These are phyloP conservation scores for Sinella curviseta DNA, from an alignment of 1,140 invertebrate species.

Conservation along the genomic window DNA sequence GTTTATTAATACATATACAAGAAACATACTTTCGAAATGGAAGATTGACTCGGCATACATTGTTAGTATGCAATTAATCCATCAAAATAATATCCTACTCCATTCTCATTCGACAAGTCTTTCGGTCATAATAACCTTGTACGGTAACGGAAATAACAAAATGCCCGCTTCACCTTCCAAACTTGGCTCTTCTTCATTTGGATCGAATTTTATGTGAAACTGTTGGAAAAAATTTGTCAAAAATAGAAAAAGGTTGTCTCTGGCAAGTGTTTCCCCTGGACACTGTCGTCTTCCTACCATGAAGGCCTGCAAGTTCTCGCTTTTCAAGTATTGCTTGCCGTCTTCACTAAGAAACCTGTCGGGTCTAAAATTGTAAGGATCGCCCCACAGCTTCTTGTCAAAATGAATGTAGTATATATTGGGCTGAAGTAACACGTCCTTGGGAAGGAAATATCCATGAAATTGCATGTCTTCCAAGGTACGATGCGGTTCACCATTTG, in stretches of 20 bases:
- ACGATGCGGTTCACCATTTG: constrained; percentile 31
- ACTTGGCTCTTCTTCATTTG: neutral
- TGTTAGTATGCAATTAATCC: no score
- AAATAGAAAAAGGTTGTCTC: neutral
- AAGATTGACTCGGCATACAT: no score
- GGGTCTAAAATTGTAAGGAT: constrained; percentile 57
- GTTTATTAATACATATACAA: no score
- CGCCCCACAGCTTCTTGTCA: constrained; percentile 51
- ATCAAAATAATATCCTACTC: no score
- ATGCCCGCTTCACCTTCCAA: neutral
- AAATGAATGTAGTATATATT: constrained; percentile 42
- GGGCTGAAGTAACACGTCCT: constrained; percentile 23
- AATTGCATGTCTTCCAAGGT: neutral
- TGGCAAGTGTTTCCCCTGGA: constrained; percentile 27
- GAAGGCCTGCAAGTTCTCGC: constrained; percentile 51
- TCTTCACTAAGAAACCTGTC: constrained; percentile 56
- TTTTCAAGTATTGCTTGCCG: constrained; percentile 40
- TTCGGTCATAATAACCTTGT: neutral
- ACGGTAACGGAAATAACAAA: neutral
- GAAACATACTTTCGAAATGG: no score
- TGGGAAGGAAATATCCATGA: neutral
- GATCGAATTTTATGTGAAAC: neutral
- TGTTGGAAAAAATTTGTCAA: constrained; percentile 3
- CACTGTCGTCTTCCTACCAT: constrained; percentile 46
- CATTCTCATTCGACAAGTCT: no score